A percentile compares a stretch with the other conserved stretches of the same genome.
These are phyloP conservation scores for Pimephales promelas DNA, from an alignment of 2,113 vertebrate genomes.

Conservation along the genomic window DNA sequence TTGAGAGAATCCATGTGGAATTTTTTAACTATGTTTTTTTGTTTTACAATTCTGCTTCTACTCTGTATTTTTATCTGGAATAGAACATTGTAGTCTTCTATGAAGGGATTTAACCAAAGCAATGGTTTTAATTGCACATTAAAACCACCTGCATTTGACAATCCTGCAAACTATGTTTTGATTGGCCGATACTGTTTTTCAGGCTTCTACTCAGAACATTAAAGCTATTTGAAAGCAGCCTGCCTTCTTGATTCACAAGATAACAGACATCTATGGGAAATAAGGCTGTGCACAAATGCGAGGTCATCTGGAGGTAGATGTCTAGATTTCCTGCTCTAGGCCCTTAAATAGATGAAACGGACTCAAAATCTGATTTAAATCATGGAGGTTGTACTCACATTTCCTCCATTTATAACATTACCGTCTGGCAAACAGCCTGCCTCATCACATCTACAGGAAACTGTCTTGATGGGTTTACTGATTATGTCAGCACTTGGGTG, in stretches of 20 bases:
- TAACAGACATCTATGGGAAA: not conserved
- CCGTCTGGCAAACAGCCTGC: constrained; percentile 6
- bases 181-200: constrained; percentile 19
- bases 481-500: not conserved
- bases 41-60: not conserved
- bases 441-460: constrained; percentile 1
- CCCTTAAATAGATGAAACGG: constrained; percentile 18
- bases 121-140: constrained; percentile 30
- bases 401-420: constrained; percentile 35
- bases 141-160: constrained; percentile 20
- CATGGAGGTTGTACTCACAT: constrained; percentile 6
- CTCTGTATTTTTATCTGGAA: constrained; percentile 20
- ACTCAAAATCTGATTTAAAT: constrained; percentile 34
- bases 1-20: not conserved
- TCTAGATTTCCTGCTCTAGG: constrained; percentile 25
- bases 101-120: constrained; percentile 44
- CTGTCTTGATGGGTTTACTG: not conserved
- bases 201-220: constrained; percentile 34
- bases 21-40: constrained; percentile 1
- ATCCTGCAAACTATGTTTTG: constrained; percentile 18
- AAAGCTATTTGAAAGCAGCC: constrained; percentile 15
- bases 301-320: constrained; percentile 35
- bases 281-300: not conserved
- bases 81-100: constrained; percentile 9
- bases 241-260: not conserved